phyloP scores from a whole-genome alignment of 1,140 invertebrate genomes.

The Centruroides vittatus region DNA sequence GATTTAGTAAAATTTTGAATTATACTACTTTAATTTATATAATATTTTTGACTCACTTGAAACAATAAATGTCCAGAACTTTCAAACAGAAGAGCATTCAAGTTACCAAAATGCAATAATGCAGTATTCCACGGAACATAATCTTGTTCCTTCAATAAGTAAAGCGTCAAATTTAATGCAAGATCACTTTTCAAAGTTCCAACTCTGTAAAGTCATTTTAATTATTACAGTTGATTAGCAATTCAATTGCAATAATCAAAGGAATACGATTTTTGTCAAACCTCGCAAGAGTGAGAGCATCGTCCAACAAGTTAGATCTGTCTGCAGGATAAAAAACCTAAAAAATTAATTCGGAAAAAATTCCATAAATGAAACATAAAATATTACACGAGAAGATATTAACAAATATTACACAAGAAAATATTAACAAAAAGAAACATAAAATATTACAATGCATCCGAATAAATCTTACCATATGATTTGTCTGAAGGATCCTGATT shows the following conservation, averaged over 20 bases:
- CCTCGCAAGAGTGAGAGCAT: conserved; percentile 57
- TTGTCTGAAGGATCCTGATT: conserved; percentile 46
- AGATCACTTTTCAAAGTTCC: conserved; percentile 50
- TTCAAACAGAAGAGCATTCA: conserved; percentile 49
- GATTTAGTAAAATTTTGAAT: background rate
- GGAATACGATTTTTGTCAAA: conserved; percentile 17
- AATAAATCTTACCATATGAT: conserved; percentile 38
- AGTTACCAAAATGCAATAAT: conserved; percentile 47
- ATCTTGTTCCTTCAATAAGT: conserved; percentile 52
- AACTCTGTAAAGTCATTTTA: conserved; percentile 37
- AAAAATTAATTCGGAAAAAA: background rate
- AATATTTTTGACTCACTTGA: conserved; percentile 15
- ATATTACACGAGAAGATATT: no score
- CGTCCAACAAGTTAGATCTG: conserved; percentile 56
- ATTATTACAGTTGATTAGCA: background rate
- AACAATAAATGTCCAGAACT: conserved; percentile 34
- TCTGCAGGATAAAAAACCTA: conserved; percentile 46
- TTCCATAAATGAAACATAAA: no score
- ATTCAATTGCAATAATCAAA: background rate
- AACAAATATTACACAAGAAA: no score
- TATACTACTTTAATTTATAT: background rate
- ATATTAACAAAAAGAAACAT: no score
- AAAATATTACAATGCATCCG: no score
- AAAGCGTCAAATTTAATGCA: conserved; percentile 49
- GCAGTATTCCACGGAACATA: conserved; percentile 60